phyloP scores from a whole-genome alignment of 1,140 invertebrate genomes.

The Drosophila mojavensis region DNA sequence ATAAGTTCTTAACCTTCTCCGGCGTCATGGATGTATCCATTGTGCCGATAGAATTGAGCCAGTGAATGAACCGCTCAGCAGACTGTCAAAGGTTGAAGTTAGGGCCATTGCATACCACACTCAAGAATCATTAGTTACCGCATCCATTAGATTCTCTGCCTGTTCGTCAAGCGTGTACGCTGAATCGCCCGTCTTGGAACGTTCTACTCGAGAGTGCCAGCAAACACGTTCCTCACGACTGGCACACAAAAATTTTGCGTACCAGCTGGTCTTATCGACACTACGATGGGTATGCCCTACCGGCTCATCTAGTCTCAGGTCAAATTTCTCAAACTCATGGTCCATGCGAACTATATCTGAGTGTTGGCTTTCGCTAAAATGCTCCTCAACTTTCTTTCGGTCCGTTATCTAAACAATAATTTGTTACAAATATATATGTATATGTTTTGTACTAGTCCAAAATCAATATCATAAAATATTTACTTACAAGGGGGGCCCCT shows the following conservation, averaged over 20 bases:
- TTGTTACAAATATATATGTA: not conserved
- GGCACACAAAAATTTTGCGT: constrained; percentile 62
- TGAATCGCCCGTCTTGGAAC: constrained; percentile 48
- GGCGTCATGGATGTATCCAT: constrained; percentile 69
- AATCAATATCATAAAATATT: not conserved
- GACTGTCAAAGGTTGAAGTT: constrained; percentile 49
- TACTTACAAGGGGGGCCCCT: constrained; percentile 42
- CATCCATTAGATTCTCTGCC: constrained; percentile 81
- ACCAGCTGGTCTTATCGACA: constrained; percentile 68
- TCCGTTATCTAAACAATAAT: constrained; percentile 26
- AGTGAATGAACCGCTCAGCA: constrained; percentile 77
- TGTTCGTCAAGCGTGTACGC: constrained; percentile 72
- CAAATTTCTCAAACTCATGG: constrained; percentile 72
- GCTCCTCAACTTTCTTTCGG: constrained; percentile 63
- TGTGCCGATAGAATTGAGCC: constrained; percentile 74
- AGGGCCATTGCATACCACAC: not conserved
- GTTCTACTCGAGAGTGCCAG: constrained; percentile 55
- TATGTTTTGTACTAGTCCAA: not conserved
- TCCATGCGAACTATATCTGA: constrained; percentile 76
- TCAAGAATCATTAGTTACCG: constrained; percentile 38
- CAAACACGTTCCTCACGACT: constrained; percentile 54
- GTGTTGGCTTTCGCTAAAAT: constrained; percentile 73
- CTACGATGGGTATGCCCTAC: constrained; percentile 55
- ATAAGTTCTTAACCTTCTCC: constrained; percentile 74
- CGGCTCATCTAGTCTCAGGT: constrained; percentile 67